Percentiles rank a stretch among this genome's conserved stretches.
Evolutionary conservation across 1,140 invertebrate species (phyloP).

Genomic region (Euglossa dilemma): DNA sequence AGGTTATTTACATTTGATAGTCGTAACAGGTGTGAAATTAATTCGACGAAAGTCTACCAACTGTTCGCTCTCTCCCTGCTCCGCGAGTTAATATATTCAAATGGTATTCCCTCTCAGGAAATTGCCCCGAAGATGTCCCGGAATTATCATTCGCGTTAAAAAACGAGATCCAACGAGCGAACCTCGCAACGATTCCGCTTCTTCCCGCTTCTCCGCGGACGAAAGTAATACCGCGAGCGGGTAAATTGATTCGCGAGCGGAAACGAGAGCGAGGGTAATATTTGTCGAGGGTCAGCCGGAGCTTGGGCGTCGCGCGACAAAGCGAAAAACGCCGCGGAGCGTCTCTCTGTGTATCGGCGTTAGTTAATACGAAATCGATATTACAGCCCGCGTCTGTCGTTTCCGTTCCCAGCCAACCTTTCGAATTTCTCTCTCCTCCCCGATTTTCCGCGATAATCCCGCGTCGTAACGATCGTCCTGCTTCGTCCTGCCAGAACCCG

Average conservation of each 20-base stretch:
- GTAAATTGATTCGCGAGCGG: conserved; percentile 65
- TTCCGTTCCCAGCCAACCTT: conserved; percentile 20
- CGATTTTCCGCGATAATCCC: neutral
- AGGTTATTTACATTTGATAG: too few relatives aligned
- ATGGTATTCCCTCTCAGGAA: too few relatives aligned
- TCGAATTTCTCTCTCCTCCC: neutral
- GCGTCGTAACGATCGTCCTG: too few relatives aligned
- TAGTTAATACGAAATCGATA: conserved; percentile 67
- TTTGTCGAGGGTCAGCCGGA: conserved; percentile 54
- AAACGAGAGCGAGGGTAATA: conserved; percentile 60
- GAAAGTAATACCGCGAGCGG: conserved; percentile 68
- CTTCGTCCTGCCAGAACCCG: neutral
- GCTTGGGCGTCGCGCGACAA: conserved; percentile 41
- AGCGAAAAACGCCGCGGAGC: conserved; percentile 47
- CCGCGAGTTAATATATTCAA: too few relatives aligned
- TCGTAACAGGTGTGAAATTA: too few relatives aligned
- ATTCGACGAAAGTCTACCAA: too few relatives aligned
- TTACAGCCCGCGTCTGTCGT: conserved; percentile 36
- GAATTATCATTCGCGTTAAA: too few relatives aligned
- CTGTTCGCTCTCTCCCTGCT: too few relatives aligned
- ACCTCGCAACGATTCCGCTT: neutral
- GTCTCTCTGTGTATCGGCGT: conserved; percentile 48
- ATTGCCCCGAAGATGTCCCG: too few relatives aligned
- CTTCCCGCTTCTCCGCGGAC: conserved; percentile 27
- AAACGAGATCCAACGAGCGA: too few relatives aligned